Conservation (phyloP, 2,113 vertebrate genomes). For the Tyrannus savana region DNA sequence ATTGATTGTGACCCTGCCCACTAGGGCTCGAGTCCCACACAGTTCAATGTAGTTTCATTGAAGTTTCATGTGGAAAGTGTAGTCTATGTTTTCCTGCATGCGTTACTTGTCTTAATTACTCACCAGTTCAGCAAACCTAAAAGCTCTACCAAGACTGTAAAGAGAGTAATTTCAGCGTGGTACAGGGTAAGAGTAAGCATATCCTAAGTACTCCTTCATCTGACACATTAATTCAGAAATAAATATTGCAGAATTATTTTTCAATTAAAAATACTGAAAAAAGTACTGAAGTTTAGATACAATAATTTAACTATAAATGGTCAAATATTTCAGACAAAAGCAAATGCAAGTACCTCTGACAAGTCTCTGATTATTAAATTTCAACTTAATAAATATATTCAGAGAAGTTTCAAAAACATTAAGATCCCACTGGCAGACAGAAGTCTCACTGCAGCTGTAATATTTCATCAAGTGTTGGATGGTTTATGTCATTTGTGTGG, state of each 20-base stretch:
- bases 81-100: not conserved
- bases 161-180: not conserved
- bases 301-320: not conserved
- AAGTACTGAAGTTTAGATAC: not conserved
- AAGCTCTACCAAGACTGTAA: not conserved
- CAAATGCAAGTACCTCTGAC: not conserved
- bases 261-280: not conserved
- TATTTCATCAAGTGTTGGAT: conserved; percentile 30
- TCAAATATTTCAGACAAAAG: not conserved
- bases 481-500: not conserved
- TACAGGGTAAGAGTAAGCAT: not conserved
- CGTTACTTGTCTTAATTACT: not conserved
- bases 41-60: not conserved
- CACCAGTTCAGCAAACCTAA: not conserved
- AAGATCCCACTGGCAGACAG: not conserved
- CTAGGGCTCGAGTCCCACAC: not conserved
- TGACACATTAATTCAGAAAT: not conserved
- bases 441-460: conserved; percentile 33
- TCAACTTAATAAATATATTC: conserved; percentile 2
- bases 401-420: not conserved
- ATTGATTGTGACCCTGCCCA: not conserved
- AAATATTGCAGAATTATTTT: not conserved
- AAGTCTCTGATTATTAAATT: conserved; percentile 23
- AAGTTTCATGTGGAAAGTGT: not conserved
- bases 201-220: not conserved